These are phyloP conservation scores for Pseudochromis fuscus DNA, from an alignment of 2,797 vertebrate species.

Conservation along the genomic window DNA sequence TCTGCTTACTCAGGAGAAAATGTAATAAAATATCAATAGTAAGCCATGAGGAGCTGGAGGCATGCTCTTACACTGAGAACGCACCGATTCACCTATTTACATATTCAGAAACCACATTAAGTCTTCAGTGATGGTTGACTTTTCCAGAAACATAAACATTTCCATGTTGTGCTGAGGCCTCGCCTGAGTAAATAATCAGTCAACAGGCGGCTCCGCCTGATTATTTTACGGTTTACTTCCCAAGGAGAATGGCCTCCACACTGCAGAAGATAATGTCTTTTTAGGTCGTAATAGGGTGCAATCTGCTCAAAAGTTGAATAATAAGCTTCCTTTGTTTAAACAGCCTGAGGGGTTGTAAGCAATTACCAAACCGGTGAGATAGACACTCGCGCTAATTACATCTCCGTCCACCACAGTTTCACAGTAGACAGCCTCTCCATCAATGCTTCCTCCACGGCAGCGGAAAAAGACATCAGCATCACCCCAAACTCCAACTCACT, in stretches of 20 bases:
- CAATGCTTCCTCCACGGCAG: conserved; percentile 42
- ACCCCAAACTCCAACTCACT: conserved; percentile 47
- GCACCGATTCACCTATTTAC: conserved; percentile 8
- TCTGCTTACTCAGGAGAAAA: conserved; percentile 2
- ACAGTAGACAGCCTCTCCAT: conserved; percentile 69
- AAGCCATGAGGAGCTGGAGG: conserved; percentile 9
- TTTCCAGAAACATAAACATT: background rate
- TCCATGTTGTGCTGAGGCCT: conserved; percentile 9
- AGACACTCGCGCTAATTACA: conserved; percentile 79
- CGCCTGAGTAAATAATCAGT: conserved; percentile 53
- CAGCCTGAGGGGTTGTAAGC: conserved; percentile 75
- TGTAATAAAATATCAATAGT: background rate
- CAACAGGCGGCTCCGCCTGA: conserved; percentile 39
- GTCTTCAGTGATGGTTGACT: background rate
- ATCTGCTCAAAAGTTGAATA: conserved; percentile 75
- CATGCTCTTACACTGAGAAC: conserved; percentile 23
- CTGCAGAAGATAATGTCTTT: conserved; percentile 63
- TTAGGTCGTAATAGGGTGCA: conserved; percentile 62
- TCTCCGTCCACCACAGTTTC: conserved; percentile 62
- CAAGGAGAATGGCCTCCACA: conserved; percentile 57
- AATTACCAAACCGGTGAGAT: conserved; percentile 79
- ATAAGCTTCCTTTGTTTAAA: conserved; percentile 78
- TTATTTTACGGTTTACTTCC: conserved; percentile 63
- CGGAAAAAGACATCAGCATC: conserved; percentile 45
- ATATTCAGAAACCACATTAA: conserved; percentile 15